Evolutionary conservation across 2,888 invertebrate genomes (phyloP), one percentile per base, ranked within the genome.

Genomic region (Parnassius apollo): DNA sequence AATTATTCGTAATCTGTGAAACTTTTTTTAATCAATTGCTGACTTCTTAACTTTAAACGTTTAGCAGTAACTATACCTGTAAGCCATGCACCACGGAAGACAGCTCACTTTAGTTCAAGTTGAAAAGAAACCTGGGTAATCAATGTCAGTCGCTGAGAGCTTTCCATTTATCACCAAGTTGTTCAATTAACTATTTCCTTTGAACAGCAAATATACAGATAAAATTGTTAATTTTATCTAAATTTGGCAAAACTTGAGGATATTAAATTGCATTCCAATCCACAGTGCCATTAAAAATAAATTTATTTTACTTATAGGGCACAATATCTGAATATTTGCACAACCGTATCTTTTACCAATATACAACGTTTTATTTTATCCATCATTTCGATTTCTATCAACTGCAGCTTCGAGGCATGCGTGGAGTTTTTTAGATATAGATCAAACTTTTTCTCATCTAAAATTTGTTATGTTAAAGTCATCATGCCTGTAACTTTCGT

Each of bases 51-150:
- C n/a, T 42, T 42, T 48, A 35, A 48, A 35, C 12, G 18, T 8
- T 57, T 12, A 35, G 55, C n/a, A 44, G 25, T 25, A 42, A 42
- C 35, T 35, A 35, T 35, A 35, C 35, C 7, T 0, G 7, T 35
- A 11, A 25, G 42, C 25, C 35, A 49, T 18, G 48, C 42, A 52
- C 45, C 35, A 35, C 35, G 35, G 35, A 35, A 7, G 35, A 35
- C 35, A 35, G 35, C 35, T 7, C 35, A 35, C 35, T 46, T 22
- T 12, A 13, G 44, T 57, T 86, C 83, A 84, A 87, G 88, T 88
- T 87, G 86, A 82, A 86, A 87, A 82, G 86, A 82, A 76, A 65
- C 66, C 42, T 35, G 7, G 35, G 35, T 54, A 58, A 69, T 67
- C 49, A 65, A 66, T 71, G 62, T 72, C 67, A 71, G 22, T 71